Base-by-base conservation (phyloP, 2,797 vertebrate genomes). In the Pelodytes ibericus region DNA sequence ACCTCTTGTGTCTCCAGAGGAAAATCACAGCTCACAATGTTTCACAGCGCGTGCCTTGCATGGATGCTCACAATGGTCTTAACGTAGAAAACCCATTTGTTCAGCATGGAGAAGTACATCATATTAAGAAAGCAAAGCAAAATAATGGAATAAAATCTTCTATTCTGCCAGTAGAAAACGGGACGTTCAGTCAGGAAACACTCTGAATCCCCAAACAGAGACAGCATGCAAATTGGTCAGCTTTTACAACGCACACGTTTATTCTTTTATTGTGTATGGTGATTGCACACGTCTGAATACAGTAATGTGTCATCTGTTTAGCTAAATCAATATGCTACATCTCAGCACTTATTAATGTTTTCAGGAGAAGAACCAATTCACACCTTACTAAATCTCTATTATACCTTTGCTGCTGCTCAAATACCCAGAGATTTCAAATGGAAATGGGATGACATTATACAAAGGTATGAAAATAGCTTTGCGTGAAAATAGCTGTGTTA, bases 171-270 rank as follows among this genome's bases (percentile, higher is more conserved):
- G 60, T 22, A 66, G 20, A 71, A 30, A 29, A 27, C 13, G 41
- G 27, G 39, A 67, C 72, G 56, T 72, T 61, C 44, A 61, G 56
- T 30, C 75, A 72, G 62, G 39, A 62, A 60, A 41, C 36, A 25
- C 25, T 61, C 30, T 26, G 36, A 59, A 77, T 65, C 62, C 49
- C 29, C 53, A 61, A 26, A 62, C 29, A 72, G 61, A 65, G 68
- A 77, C 75, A 77, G 51, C 60, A 64, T 77, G 75, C 68, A 77
- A 71, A 77, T 77, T 77, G 75, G 69, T 60, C 61, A 67, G 69
- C 36, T 72, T 67, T 67, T 60, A 51, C 61, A 60, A 59, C 13
- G 62, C 29, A 53, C 25, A 72, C 47, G 67, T 61, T 22, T 20
- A 39, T 26, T 78, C 47, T 64, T 66, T 67, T 71, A 66, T 66